Evolutionary conservation across 2,797 vertebrate species (phyloP), one percentile per base, ranked within the genome.

Genomic region (Arnoldichthys spilopterus): DNA sequence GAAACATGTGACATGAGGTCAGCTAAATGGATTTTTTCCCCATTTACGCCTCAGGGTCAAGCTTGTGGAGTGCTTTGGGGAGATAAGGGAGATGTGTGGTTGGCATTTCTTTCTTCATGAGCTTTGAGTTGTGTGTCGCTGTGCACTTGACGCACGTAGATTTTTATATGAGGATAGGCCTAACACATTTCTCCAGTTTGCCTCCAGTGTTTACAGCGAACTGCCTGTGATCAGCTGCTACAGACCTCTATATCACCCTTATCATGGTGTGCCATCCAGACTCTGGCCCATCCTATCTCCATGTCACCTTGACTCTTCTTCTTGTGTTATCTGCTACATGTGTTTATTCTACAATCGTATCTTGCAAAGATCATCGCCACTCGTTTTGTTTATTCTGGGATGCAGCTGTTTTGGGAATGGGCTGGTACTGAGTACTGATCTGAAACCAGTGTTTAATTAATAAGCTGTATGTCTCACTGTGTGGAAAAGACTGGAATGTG

Each of bases 181-280:
- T 2, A 67, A 13, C 40, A 43, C 22, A 45, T 43, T 45, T 43
- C 15, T 62, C 40, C 22, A 45, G 20, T 12, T 64, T 40, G 43
- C 43, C 16, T 63, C 66, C 66, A 47, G 24, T 45, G 67, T 20
- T 30, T 69, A 69, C 45, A 68, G 22, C 28, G 40, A 47, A 15
- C 63, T 37, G 34, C 3, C 37, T 40, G 7, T 40, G 37, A 40
- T 9, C 37, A 11, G 37, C 66, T 43, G 26, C 47, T 32, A 11
- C 40, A 1, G 67, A n/a, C 45, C 15, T 16, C 43, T 70, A 34
- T 20, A 24, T 24, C 8, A 13, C 9, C 53, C 11, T 53, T 53
- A n/a, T 24, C 22, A 8, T n/a, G 12, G 53, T 24, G 22, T 54
- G 9, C 9, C 22, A 24, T 9, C 53, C 53, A 56, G 53, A 2